phyloP scores from a whole-genome alignment of 1,140 invertebrate species.

The Aethina tumida region DNA sequence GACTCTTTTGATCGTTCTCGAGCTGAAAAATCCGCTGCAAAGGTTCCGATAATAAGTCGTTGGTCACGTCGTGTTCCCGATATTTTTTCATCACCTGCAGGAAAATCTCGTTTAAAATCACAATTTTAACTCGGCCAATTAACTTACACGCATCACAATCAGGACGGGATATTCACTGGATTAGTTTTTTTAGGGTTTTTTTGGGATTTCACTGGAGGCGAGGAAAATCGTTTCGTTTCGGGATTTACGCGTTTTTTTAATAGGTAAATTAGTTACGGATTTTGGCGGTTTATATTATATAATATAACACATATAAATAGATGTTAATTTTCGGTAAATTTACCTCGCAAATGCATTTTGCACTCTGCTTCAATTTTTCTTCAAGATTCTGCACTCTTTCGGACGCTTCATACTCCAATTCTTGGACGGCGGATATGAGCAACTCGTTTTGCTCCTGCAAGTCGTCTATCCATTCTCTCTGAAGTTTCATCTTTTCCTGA shows the following conservation, averaged over 20 bases:
- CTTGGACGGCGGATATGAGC: slow-evolving; percentile 44
- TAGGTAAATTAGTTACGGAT: slow-evolving; percentile 3
- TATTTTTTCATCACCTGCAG: slow-evolving; percentile 30
- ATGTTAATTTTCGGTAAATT: slow-evolving; percentile 4
- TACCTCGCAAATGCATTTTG: slow-evolving; percentile 28
- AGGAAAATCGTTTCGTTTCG: slow-evolving; percentile 10
- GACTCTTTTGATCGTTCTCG: slow-evolving; percentile 26
- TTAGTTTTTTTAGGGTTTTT: slow-evolving; percentile 2
- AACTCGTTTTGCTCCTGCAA: slow-evolving; percentile 45
- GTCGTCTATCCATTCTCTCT: slow-evolving; percentile 45
- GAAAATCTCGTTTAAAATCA: slow-evolving; percentile 14
- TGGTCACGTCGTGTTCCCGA: slow-evolving; percentile 22
- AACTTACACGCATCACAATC: background rate
- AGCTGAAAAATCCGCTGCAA: slow-evolving; percentile 25
- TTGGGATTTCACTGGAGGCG: slow-evolving; percentile 14
- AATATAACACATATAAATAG: background rate
- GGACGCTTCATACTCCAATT: slow-evolving; percentile 44
- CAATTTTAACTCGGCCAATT: background rate
- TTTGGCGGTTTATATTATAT: too few species aligned
- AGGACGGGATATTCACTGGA: slow-evolving; percentile 4
- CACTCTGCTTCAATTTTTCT: slow-evolving; percentile 33
- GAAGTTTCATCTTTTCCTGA: slow-evolving; percentile 43
- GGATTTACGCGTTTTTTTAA: slow-evolving; percentile 1
- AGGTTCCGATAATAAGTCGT: slow-evolving; percentile 22
- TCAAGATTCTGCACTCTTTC: slow-evolving; percentile 42